phyloP scores from a whole-genome alignment of 2,888 invertebrate genomes.

The Gryllus longicercus region DNA sequence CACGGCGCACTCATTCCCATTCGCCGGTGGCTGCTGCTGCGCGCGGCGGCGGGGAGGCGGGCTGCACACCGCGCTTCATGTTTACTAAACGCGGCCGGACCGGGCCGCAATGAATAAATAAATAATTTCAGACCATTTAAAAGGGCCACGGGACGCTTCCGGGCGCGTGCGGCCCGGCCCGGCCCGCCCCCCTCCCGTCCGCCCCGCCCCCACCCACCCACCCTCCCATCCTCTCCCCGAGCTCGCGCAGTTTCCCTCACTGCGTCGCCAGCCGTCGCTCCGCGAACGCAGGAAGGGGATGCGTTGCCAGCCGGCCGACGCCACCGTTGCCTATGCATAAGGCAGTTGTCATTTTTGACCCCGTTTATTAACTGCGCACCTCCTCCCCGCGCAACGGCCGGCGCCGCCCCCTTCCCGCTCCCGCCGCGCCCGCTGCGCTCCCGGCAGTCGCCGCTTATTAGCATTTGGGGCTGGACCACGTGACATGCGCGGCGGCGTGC shows the following conservation, averaged over 20 bases:
- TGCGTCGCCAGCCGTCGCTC: too few species aligned
- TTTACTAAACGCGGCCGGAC: constrained; percentile 17
- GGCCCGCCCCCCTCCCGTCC: neutral
- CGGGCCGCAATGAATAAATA: constrained; percentile 17
- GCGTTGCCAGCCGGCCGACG: neutral
- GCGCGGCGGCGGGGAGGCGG: neutral
- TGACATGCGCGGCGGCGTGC: neutral
- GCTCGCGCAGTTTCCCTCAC: neutral
- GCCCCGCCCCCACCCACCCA: neutral
- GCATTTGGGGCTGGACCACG: neutral
- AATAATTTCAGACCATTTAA: constrained; percentile 7
- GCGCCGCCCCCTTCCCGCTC: neutral
- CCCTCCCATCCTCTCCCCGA: neutral
- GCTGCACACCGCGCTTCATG: neutral
- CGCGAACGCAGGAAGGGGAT: too few species aligned
- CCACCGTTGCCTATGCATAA: neutral
- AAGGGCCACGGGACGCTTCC: constrained; percentile 17
- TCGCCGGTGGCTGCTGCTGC: neutral
- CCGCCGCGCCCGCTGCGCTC: neutral
- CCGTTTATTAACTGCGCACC: constrained; percentile 1
- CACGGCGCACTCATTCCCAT: neutral
- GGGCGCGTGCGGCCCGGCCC: neutral
- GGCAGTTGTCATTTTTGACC: constrained; percentile 17
- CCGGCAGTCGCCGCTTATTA: neutral
- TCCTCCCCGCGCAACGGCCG: neutral